These are phyloP conservation scores for Erannis defoliaria DNA, from an alignment of 2,888 invertebrate genomes.

Conservation along the genomic window DNA sequence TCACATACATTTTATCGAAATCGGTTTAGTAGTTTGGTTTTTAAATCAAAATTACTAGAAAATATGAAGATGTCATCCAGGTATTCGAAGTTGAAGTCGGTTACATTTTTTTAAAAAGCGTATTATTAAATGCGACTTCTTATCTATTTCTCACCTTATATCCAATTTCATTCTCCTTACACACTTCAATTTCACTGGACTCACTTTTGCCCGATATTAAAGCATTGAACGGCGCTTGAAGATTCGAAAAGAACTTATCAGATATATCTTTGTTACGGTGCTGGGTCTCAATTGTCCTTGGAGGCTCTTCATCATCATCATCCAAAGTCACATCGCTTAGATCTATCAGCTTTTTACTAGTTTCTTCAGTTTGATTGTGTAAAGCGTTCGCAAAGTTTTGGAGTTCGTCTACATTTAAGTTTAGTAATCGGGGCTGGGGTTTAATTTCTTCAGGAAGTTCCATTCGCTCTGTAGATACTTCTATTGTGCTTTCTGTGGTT, in stretches of 20 bases:
- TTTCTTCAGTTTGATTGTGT: slow-evolving; percentile 70
- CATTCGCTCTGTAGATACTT: slow-evolving; percentile 47
- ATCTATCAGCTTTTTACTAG: slow-evolving; percentile 79
- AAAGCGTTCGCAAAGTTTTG: slow-evolving; percentile 76
- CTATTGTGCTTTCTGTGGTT: slow-evolving; percentile 43
- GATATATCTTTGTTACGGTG: slow-evolving; percentile 62
- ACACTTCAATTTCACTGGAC: slow-evolving; percentile 71
- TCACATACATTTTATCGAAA: too few species aligned
- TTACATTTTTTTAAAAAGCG: too few species aligned
- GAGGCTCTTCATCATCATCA: slow-evolving; percentile 83
- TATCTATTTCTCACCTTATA: slow-evolving; percentile 76
- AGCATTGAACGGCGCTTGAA: slow-evolving; percentile 75
- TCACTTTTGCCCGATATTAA: slow-evolving; percentile 64
- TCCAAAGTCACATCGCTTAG: slow-evolving; percentile 93
- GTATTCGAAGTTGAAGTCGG: too few species aligned
- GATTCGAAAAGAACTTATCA: slow-evolving; percentile 76
- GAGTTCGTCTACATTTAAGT: slow-evolving; percentile 76
- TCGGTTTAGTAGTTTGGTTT: too few species aligned
- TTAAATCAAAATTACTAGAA: too few species aligned
- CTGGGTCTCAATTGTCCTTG: slow-evolving; percentile 49
- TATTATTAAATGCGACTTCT: too few species aligned
- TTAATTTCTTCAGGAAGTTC: slow-evolving; percentile 61
- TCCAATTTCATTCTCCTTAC: slow-evolving; percentile 77
- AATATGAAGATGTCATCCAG: too few species aligned
- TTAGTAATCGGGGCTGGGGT: slow-evolving; percentile 71